Percentiles rank a stretch among this genome's conserved stretches.
These are phyloP conservation scores for Lasioglossum calceatum DNA, from an alignment of 2,888 invertebrate genomes.

Conservation along the genomic window DNA sequence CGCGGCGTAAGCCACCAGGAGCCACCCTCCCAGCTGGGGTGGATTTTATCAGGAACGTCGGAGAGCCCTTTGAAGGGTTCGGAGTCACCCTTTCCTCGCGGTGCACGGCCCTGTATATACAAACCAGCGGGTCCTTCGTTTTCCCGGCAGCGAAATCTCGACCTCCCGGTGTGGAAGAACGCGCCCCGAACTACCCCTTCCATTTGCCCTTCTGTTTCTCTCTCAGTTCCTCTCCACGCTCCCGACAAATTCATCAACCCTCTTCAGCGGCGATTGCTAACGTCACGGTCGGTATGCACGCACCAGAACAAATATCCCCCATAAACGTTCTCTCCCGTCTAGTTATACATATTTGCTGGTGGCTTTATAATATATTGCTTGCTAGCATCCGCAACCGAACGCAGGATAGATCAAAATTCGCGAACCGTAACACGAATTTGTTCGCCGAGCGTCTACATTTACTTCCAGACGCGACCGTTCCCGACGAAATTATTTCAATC, in stretches of 20 bases:
- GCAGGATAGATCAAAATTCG: constrained; percentile 1
- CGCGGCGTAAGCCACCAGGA: constrained; percentile 52
- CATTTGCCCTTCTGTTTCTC: background rate
- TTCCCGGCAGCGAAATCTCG: constrained; percentile 63
- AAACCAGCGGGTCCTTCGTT: constrained; percentile 52
- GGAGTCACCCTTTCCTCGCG: constrained; percentile 54
- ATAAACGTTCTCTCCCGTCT: constrained; percentile 22
- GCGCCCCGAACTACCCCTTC: constrained; percentile 45
- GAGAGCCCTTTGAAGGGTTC: constrained; percentile 62
- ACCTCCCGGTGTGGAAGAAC: constrained; percentile 57
- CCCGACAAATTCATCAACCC: constrained; percentile 67
- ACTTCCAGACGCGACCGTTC: background rate
- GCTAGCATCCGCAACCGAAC: background rate
- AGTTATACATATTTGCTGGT: constrained; percentile 31
- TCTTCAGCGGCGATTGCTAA: constrained; percentile 57
- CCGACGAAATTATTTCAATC: background rate
- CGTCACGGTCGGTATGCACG: constrained; percentile 51
- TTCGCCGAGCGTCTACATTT: background rate
- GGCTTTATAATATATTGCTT: constrained; percentile 44
- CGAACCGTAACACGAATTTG: background rate
- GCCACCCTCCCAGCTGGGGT: constrained; percentile 50
- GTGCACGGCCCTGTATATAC: constrained; percentile 41
- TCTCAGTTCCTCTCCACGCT: constrained; percentile 11
- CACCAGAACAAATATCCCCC: constrained; percentile 57
- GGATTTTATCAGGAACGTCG: constrained; percentile 69